Percentiles rank a stretch among this genome's conserved stretches.
phyloP scores from a whole-genome alignment of 2,113 vertebrate genomes.

The Todiramphus saurophagus region DNA sequence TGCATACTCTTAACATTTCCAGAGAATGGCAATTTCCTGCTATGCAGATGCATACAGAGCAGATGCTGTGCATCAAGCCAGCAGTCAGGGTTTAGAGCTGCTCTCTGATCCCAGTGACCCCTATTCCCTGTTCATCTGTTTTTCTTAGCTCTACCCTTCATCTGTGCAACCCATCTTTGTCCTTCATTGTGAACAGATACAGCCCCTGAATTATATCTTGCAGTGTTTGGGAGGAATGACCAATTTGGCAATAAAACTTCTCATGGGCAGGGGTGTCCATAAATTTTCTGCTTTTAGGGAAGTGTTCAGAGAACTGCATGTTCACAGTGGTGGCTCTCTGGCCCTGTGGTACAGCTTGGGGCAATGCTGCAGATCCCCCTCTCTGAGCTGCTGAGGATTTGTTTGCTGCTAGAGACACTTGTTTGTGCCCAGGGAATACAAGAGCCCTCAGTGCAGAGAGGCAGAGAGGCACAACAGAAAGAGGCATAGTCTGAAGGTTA shows the following conservation, averaged over 20 bases:
- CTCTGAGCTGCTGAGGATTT: not conserved
- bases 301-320: not conserved
- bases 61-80: not conserved
- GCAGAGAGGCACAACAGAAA: not conserved
- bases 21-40: not conserved
- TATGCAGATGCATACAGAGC: not conserved
- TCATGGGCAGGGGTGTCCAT: rapidly evolving
- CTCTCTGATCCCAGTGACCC: not conserved
- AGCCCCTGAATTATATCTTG: not conserved
- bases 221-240: not conserved
- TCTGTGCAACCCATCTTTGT: not conserved
- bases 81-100: not conserved
- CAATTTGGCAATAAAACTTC: not conserved
- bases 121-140: not conserved
- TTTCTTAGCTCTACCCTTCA: not conserved
- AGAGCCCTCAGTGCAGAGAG: not conserved
- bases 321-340: not conserved
- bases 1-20: not conserved
- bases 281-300: not conserved
- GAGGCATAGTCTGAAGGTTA: not conserved
- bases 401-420: not conserved
- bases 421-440: not conserved
- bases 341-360: not conserved
- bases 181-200: not conserved
- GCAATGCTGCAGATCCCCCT: not conserved